Evolutionary conservation across 2,113 vertebrate genomes (phyloP).

Genomic region (Catagonus wagneri): DNA sequence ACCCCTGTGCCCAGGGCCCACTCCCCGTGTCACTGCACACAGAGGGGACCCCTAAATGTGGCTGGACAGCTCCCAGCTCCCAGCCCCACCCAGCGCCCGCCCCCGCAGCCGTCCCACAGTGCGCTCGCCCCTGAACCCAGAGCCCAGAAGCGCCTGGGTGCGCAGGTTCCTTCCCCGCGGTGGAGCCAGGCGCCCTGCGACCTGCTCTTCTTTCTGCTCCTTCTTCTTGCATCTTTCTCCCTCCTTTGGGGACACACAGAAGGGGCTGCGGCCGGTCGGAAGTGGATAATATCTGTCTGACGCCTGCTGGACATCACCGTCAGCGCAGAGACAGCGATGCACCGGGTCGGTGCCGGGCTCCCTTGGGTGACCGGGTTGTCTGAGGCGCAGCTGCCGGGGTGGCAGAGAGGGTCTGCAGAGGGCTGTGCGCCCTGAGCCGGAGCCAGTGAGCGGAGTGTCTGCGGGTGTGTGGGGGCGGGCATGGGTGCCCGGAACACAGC

Average conservation of each 20-base stretch:
- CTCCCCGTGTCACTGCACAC: rapidly evolving
- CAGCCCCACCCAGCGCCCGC: rapidly evolving
- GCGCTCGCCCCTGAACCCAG: rapidly evolving
- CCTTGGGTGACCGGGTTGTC: rapidly evolving
- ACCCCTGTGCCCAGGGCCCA: rapidly evolving
- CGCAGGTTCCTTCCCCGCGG: rapidly evolving
- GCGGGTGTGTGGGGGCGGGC: rapidly evolving
- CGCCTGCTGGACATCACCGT: constrained; percentile 1
- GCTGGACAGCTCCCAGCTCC: too few species aligned
- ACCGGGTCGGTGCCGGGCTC: too few species aligned
- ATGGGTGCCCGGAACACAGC: rapidly evolving
- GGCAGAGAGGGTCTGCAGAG: not conserved
- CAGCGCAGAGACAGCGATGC: not conserved
- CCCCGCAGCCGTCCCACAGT: not conserved
- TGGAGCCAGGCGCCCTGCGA: rapidly evolving
- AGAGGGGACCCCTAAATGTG: not conserved
- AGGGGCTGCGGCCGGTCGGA: not conserved
- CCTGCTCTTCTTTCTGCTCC: not conserved
- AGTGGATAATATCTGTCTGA: not conserved
- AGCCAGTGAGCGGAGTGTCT: rapidly evolving
- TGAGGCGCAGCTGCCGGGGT: not conserved
- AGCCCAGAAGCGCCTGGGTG: not conserved
- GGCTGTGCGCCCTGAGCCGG: rapidly evolving
- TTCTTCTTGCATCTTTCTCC: too few species aligned
- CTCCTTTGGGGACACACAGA: rapidly evolving